Conservation (phyloP, 1,140 invertebrate genomes). For the Helicoverpa zea region DNA sequence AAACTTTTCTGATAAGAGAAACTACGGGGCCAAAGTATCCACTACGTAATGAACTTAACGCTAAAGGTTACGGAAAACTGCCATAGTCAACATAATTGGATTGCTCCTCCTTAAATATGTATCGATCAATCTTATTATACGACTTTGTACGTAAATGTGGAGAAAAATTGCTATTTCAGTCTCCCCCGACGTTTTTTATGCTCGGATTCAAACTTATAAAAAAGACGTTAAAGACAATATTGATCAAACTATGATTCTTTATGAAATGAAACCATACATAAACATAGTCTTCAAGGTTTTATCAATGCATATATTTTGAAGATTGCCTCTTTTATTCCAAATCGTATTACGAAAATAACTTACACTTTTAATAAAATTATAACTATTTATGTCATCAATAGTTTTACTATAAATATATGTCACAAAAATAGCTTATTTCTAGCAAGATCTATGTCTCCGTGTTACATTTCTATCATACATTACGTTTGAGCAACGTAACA, state of each 20-base stretch:
- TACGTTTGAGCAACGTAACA: constrained; percentile 27
- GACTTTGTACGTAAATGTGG: too few relatives aligned
- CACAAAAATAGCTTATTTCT: neutral
- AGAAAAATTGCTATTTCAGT: too few relatives aligned
- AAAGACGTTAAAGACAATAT: too few relatives aligned
- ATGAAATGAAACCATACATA: too few relatives aligned
- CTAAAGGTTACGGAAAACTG: constrained; percentile 54
- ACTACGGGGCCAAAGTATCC: constrained; percentile 54
- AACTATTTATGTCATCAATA: neutral
- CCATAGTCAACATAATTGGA: constrained; percentile 52
- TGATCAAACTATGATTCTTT: too few relatives aligned
- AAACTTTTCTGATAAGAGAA: constrained; percentile 59
- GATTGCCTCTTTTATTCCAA: too few relatives aligned
- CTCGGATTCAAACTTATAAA: too few relatives aligned
- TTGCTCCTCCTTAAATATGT: constrained; percentile 51
- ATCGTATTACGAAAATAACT: too few relatives aligned
- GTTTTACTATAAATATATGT: neutral
- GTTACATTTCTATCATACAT: neutral
- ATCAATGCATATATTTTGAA: too few relatives aligned
- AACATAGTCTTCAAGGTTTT: too few relatives aligned
- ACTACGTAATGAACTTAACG: constrained; percentile 54
- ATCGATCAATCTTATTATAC: constrained; percentile 30
- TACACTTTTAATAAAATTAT: too few relatives aligned
- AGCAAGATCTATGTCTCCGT: neutral
- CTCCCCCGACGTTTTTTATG: too few relatives aligned